Evolutionary conservation across 2,797 vertebrate genomes (phyloP).

Genomic region (Ispidina picta): DNA sequence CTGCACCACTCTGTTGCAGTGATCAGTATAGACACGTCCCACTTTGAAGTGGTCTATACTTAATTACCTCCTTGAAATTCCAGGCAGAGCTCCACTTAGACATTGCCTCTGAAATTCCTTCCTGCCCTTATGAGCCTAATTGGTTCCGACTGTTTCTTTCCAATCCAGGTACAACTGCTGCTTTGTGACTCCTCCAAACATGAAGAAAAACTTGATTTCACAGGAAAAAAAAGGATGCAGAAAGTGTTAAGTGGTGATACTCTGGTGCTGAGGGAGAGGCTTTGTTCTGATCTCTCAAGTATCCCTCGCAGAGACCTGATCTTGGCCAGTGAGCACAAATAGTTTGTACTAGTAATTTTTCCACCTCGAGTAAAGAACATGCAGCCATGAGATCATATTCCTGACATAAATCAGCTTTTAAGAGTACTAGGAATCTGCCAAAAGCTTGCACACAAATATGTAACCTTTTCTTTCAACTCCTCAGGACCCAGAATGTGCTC

Average conservation of each 20-base stretch:
- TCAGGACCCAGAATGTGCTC: too few relatives aligned
- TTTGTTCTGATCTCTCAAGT: background rate
- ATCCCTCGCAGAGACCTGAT: background rate
- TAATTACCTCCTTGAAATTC: slow-evolving; percentile 65
- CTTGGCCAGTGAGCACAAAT: background rate
- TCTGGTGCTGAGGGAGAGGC: background rate
- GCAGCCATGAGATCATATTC: background rate
- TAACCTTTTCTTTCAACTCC: background rate
- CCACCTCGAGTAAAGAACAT: background rate
- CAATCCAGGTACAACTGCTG: slow-evolving; percentile 33
- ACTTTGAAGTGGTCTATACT: slow-evolving; percentile 49
- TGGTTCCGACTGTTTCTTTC: slow-evolving; percentile 40
- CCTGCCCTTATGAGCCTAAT: slow-evolving; percentile 63
- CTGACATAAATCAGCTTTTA: background rate
- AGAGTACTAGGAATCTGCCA: background rate
- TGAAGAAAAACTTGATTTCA: background rate
- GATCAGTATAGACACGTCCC: slow-evolving; percentile 35
- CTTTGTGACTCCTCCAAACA: slow-evolving; percentile 49
- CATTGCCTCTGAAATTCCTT: slow-evolving; percentile 62
- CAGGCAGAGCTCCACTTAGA: slow-evolving; percentile 48
- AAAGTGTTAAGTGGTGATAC: background rate
- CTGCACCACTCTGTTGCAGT: background rate
- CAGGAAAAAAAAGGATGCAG: background rate
- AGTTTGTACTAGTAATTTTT: background rate
- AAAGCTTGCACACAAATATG: background rate